phyloP scores from a whole-genome alignment of 2,888 invertebrate genomes.

The Tipula lateralis region DNA sequence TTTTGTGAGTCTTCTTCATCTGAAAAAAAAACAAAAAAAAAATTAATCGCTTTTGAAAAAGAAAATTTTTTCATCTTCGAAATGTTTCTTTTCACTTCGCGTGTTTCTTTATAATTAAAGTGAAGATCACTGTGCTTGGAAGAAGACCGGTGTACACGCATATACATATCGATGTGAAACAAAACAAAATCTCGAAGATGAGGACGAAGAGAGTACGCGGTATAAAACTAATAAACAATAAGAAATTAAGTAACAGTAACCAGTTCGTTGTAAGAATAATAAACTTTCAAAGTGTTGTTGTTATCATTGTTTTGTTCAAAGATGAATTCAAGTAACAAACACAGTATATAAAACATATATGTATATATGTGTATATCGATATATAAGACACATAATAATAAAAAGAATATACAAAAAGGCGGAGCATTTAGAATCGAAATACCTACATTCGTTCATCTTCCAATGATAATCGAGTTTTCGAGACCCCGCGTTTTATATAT shows the following conservation, averaged over 20 bases:
- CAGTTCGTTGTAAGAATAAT: background rate
- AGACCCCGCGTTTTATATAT: background rate
- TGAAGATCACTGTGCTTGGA: background rate
- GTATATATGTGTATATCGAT: background rate
- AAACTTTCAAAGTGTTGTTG: background rate
- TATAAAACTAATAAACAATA: background rate
- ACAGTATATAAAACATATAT: too few species aligned
- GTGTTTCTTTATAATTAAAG: background rate
- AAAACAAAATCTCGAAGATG: background rate
- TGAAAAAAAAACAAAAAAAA: background rate
- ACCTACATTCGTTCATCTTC: background rate
- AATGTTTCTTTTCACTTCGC: background rate
- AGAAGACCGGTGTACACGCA: background rate
- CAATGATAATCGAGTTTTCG: background rate
- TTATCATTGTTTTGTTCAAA: background rate
- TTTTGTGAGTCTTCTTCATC: background rate
- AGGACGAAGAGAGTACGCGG: background rate
- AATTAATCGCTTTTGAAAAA: background rate
- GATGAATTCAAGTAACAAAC: background rate
- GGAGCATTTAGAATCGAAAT: background rate
- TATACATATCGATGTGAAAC: background rate
- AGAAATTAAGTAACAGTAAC: background rate
- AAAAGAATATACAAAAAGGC: slow-evolving; percentile 7
- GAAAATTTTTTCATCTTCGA: background rate
- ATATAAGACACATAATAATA: background rate